Conservation (phyloP, 1,140 invertebrate genomes). For the Carposina sasakii region DNA sequence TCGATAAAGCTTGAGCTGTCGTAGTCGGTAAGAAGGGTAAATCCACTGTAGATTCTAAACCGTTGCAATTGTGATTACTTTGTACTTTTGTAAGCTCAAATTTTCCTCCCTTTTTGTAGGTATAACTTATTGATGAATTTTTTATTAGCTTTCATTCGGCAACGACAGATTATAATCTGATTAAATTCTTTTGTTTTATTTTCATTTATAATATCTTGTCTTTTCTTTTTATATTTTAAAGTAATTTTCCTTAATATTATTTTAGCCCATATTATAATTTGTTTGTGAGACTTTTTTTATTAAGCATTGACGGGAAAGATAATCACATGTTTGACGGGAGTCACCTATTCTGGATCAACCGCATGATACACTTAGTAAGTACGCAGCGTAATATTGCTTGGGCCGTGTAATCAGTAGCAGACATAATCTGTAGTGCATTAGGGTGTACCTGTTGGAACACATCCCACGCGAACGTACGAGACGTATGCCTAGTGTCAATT, state of each 20-base stretch:
- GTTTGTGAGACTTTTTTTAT: conserved; percentile 20
- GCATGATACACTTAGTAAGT: conserved; percentile 31
- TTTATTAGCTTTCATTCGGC: conserved; percentile 40
- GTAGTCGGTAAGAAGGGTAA: conserved; percentile 64
- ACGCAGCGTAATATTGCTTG: conserved; percentile 48
- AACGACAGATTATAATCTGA: conserved; percentile 50
- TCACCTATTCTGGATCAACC: conserved; percentile 37
- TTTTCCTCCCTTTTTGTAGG: conserved; percentile 64
- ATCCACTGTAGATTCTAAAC: conserved; percentile 62
- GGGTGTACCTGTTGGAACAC: conserved; percentile 50
- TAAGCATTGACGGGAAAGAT: conserved; percentile 19
- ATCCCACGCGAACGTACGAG: conserved; percentile 46
- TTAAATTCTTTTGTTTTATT: conserved; percentile 41
- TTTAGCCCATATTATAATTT: conserved; percentile 22
- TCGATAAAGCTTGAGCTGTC: conserved; percentile 66
- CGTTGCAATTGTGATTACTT: conserved; percentile 67
- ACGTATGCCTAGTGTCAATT: conserved; percentile 45
- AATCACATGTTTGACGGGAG: conserved; percentile 32
- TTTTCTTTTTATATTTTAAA: not conserved
- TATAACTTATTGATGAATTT: conserved; percentile 60
- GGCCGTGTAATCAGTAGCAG: conserved; percentile 53
- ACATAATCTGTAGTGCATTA: conserved; percentile 56
- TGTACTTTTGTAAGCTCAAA: conserved; percentile 72
- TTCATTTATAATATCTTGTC: conserved; percentile 23
- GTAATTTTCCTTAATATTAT: too few species aligned